Base-by-base conservation (phyloP, 2,888 invertebrate genomes). In the Dendrolimus pini region DNA sequence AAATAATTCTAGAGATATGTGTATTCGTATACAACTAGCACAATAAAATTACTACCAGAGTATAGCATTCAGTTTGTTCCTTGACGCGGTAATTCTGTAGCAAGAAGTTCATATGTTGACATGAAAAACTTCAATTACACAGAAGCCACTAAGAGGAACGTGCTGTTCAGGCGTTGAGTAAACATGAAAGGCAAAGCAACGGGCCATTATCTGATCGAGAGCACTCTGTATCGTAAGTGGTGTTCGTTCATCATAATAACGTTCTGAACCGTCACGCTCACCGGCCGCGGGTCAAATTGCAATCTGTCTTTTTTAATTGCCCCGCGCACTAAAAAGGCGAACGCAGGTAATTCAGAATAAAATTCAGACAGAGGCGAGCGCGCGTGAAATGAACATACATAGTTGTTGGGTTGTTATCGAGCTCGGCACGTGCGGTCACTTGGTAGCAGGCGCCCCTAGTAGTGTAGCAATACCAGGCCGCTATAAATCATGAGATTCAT, bases 231-330 rank as follows among this genome's bases (percentile, higher is more conserved):
- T 76, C 75, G 75, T 79, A 79, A 82, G 80, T 77, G 77, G 75
- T 74, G 68, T 72, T 76, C 81, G 85, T 89, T 83, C 83, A 85
- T 87, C 86, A 89, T 89, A 85, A 86, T 83, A 84, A 85, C 80
- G 82, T 82, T 78, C 73, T 62, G 73, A 77, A 74, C 75, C 85
- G 89, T 89, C 86, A 89, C 85, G 89, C 82, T 81, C 71, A 71
- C 74, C 80, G 84, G 82, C 71, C 82, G 82, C 84, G 77, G 89
- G 89, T 90, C 89, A 89, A 82, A 79, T 83, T 77, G 89, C 87
- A 85, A 89, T 89, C 85, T 82, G 86, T 89, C 87, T 89, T 87
- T 86, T 88, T 85, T 89, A 89, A 89, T 89, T 89, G 84, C 86
- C 72, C 66, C 71, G 74, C 73, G 80, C 78, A 77, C 81, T 82